A percentile compares a stretch with the other conserved stretches of the same genome.
Conservation (phyloP, 2,888 invertebrate species). For the Agonopterix subpropinquella region DNA sequence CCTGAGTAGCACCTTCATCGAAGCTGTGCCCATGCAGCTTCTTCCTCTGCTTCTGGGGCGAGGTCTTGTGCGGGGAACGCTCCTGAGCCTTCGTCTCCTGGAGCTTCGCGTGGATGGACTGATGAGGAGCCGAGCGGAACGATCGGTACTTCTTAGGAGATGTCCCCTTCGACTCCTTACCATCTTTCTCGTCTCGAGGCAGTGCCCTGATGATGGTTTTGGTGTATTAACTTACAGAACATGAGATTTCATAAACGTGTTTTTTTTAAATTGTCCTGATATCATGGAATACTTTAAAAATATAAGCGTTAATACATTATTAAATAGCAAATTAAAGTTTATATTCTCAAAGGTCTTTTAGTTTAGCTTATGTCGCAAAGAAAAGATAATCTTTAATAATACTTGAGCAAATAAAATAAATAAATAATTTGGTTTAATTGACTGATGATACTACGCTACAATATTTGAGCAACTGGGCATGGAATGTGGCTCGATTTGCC, state of each 20-base stretch:
- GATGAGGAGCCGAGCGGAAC: slow-evolving; percentile 75
- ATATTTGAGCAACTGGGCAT: slow-evolving; percentile 17
- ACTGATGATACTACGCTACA: slow-evolving; percentile 49
- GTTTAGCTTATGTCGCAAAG: not conserved
- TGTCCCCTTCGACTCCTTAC: slow-evolving; percentile 85
- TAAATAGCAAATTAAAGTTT: no score
- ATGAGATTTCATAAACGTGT: no score
- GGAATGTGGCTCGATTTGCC: slow-evolving; percentile 39
- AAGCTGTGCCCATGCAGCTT: slow-evolving; percentile 69
- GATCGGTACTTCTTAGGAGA: slow-evolving; percentile 81
- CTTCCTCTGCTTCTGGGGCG: slow-evolving; percentile 76
- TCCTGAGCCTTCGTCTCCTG: slow-evolving; percentile 80
- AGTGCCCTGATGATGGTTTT: slow-evolving; percentile 77
- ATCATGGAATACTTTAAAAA: no score
- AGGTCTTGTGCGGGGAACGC: slow-evolving; percentile 76
- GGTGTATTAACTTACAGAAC: no score
- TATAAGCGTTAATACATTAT: no score
- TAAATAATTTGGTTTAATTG: slow-evolving; percentile 3
- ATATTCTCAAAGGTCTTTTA: not conserved
- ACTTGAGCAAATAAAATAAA: not conserved
- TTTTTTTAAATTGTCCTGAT: no score
- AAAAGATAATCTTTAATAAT: not conserved
- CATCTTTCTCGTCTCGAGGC: slow-evolving; percentile 90
- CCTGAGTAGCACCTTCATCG: slow-evolving; percentile 64
- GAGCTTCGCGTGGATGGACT: slow-evolving; percentile 72